Percentiles rank a stretch among this genome's conserved stretches.
These are phyloP conservation scores for Eupsilia transversa DNA, from an alignment of 2,888 invertebrate genomes.

Conservation along the genomic window DNA sequence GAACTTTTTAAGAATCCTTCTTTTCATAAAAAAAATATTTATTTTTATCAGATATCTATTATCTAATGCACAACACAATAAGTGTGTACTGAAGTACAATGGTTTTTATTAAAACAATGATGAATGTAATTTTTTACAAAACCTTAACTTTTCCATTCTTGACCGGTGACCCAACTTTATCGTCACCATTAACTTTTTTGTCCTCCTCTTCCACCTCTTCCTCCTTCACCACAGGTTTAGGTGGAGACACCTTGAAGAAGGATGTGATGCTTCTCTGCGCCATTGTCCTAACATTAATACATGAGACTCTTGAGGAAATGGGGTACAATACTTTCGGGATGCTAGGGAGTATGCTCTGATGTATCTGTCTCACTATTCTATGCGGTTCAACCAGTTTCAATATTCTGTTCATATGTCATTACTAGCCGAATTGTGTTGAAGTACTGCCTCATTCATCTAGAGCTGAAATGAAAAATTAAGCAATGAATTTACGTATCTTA, in stretches of 20 bases:
- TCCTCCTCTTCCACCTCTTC: conserved; percentile 35
- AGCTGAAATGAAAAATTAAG: conserved; percentile 33
- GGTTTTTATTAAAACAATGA: neutral
- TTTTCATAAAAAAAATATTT: neutral
- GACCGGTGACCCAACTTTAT: conserved; percentile 40
- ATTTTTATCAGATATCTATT: neutral
- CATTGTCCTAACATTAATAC: conserved; percentile 74
- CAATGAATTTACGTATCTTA: neutral
- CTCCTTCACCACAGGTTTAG: conserved; percentile 68
- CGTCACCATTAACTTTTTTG: conserved; percentile 57
- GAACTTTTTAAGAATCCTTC: neutral
- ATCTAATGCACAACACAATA: neutral
- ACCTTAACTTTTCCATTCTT: conserved; percentile 68
- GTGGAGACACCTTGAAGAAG: conserved; percentile 84
- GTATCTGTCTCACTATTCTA: conserved; percentile 59
- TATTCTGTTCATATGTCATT: conserved; percentile 63
- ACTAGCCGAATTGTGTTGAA: neutral
- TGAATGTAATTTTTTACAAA: no score
- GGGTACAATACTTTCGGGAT: neutral
- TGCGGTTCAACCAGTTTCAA: conserved; percentile 48
- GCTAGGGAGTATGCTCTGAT: neutral
- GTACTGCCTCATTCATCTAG: neutral
- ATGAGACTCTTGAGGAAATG: conserved; percentile 17
- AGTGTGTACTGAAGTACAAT: neutral
- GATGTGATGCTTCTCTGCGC: conserved; percentile 87